These are phyloP conservation scores for Leptopilina myrica DNA, from an alignment of 2,888 invertebrate genomes.

Conservation along the genomic window DNA sequence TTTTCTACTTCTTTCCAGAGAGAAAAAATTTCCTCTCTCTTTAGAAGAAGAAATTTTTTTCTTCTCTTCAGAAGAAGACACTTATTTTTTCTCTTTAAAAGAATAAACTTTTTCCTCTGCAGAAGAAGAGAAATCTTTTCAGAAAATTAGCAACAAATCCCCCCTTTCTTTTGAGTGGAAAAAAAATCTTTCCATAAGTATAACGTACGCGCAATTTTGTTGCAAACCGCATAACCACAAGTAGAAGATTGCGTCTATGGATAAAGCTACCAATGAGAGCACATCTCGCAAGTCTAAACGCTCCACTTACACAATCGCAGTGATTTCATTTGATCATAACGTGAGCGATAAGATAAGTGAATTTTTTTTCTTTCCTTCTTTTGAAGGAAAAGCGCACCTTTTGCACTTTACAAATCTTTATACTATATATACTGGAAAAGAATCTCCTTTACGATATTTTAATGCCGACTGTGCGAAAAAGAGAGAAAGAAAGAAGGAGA, in stretches of 20 bases:
- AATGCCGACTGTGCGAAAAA: not conserved
- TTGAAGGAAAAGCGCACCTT: not conserved
- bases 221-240: conserved; percentile 29
- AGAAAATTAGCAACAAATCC: conserved; percentile 33
- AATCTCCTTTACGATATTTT: too few relatives aligned
- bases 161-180: not conserved
- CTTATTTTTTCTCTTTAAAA: too few relatives aligned
- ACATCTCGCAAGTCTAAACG: conserved; percentile 26
- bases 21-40: too few relatives aligned
- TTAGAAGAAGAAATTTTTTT: too few relatives aligned
- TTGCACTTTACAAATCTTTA: not conserved
- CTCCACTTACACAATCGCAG: conserved; percentile 10
- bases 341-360: not conserved
- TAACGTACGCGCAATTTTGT: conserved; percentile 31
- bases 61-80: too few relatives aligned
- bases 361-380: not conserved
- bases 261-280: conserved; percentile 19
- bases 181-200: conserved; percentile 15
- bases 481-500: not conserved
- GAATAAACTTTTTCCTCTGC: too few relatives aligned
- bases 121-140: conserved; percentile 9
- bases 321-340: conserved; percentile 31
- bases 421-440: too few relatives aligned
- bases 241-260: conserved; percentile 20
- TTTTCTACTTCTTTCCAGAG: not conserved